Conservation (phyloP, 2,113 vertebrate genomes). For the Beaufortia kweichowensis region DNA sequence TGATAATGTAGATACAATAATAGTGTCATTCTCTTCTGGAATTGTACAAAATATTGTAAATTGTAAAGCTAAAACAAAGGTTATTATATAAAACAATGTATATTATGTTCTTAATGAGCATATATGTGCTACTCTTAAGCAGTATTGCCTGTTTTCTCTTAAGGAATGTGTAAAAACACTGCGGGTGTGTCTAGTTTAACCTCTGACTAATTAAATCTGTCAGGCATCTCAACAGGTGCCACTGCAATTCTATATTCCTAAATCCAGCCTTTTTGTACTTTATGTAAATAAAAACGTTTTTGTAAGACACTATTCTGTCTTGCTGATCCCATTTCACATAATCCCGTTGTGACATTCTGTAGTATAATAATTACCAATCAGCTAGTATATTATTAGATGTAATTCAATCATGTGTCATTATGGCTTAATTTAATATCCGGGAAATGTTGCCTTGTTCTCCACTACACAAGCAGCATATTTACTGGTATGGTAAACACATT, state of each 20-base stretch:
- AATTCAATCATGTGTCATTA: not conserved
- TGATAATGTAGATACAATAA: not conserved
- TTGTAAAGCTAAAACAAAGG: no score
- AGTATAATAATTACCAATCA: not conserved
- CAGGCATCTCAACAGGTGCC: conserved; percentile 39
- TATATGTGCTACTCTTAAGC: not conserved
- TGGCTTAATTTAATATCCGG: not conserved
- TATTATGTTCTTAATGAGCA: not conserved
- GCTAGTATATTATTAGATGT: not conserved
- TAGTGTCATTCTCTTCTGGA: not conserved
- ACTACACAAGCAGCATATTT: not conserved
- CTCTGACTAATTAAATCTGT: not conserved
- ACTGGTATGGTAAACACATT: not conserved
- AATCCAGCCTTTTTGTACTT: not conserved
- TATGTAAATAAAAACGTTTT: not conserved
- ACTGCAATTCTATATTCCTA: not conserved
- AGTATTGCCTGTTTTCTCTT: not conserved
- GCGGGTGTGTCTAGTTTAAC: conserved; percentile 1
- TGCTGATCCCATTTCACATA: not conserved
- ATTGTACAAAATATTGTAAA: not conserved
- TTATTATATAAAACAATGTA: not conserved
- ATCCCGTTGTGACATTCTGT: not conserved
- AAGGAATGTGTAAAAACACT: not conserved
- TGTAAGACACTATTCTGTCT: not conserved
- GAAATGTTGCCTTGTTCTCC: not conserved